A percentile compares a stretch with the other conserved stretches of the same genome.
phyloP scores from a whole-genome alignment of 2,888 invertebrate genomes.

The Machimus atricapillus region DNA sequence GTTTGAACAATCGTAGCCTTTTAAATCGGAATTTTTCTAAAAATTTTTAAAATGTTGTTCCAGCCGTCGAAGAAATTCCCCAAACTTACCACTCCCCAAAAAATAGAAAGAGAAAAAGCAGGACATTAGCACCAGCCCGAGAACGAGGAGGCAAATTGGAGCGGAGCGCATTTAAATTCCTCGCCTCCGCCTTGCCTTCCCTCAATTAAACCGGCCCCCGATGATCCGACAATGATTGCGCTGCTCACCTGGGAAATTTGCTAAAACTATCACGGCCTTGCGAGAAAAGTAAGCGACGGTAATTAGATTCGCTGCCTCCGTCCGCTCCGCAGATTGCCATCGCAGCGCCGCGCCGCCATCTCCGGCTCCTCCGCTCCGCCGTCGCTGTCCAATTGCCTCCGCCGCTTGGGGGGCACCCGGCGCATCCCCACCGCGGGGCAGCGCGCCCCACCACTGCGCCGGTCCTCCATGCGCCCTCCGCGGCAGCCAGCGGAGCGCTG shows the following conservation, averaged over 20 bases:
- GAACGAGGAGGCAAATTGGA: background rate
- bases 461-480: constrained; percentile 4
- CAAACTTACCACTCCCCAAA: background rate
- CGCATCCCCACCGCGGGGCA: background rate
- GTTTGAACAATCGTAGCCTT: background rate
- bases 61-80: background rate
- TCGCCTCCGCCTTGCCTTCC: background rate
- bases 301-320: constrained; percentile 24
- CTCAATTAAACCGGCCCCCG: background rate
- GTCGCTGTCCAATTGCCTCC: background rate
- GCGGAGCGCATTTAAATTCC: background rate
- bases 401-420: background rate
- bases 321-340: background rate
- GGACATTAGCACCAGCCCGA: background rate
- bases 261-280: background rate
- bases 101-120: background rate
- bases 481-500: background rate
- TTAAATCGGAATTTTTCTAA: background rate
- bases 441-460: background rate
- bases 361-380: background rate
- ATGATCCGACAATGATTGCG: background rate
- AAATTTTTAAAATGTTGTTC: background rate
- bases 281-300: background rate
- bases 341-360: background rate
- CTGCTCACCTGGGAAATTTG: background rate